Evolutionary conservation across 1,140 invertebrate species (phyloP).

Genomic region (Drosophila equinoxialis): DNA sequence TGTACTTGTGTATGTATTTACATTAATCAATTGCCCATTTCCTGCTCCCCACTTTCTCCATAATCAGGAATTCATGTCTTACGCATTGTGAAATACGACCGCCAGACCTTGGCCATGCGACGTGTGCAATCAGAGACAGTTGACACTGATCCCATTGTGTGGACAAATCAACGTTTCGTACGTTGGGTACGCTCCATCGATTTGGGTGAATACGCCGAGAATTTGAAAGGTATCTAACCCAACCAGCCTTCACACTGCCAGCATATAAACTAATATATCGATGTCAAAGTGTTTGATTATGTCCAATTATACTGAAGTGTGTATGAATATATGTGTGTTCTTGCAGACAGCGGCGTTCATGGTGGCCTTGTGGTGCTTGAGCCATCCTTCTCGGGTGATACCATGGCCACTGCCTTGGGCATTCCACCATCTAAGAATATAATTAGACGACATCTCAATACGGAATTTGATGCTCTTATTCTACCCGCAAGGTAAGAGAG

Average conservation of each 20-base stretch:
- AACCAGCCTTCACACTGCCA: no score
- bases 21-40: neutral
- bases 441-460: slow-evolving; percentile 93
- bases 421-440: slow-evolving; percentile 97
- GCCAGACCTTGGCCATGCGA: slow-evolving; percentile 93
- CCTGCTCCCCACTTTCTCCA: neutral
- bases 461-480: slow-evolving; percentile 94
- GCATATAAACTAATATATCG: no score
- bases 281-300: slow-evolving; percentile 34
- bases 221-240: slow-evolving; percentile 90
- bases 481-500: slow-evolving; percentile 92
- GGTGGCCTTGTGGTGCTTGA: slow-evolving; percentile 96
- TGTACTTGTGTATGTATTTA: neutral
- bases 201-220: slow-evolving; percentile 95
- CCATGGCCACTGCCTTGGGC: slow-evolving; percentile 95
- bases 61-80: slow-evolving; percentile 90
- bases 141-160: slow-evolving; percentile 95
- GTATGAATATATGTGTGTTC: neutral
- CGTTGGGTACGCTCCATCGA: slow-evolving; percentile 96
- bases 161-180: slow-evolving; percentile 97
- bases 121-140: slow-evolving; percentile 93
- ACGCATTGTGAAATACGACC: slow-evolving; percentile 95
- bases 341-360: slow-evolving; percentile 94
- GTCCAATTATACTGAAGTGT: neutral
- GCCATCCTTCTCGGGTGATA: slow-evolving; percentile 95